Base-by-base conservation (phyloP, 37 sponge, comb jelly and placozoan species). In the Haliclona indistincta region DNA sequence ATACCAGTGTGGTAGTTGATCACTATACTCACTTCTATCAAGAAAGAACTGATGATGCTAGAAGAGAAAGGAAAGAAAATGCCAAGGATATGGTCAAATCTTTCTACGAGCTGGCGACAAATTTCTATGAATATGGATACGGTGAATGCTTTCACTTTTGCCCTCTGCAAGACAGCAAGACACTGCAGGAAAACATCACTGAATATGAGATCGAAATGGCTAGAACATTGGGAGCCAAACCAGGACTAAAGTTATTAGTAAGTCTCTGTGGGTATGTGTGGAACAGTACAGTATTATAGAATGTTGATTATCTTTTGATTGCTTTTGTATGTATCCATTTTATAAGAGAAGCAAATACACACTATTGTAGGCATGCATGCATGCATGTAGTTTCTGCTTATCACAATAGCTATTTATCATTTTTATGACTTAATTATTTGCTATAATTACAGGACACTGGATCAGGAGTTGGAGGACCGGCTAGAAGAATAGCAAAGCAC, bases 381-480 rank as follows among this genome's bases (percentile, higher is more conserved):
- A n/a, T n/a, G n/a, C n/a, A n/a, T n/a, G n/a, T n/a, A n/a, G n/a
- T n/a, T n/a, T n/a, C n/a, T n/a, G n/a, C n/a, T n/a, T n/a, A n/a
- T n/a, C n/a, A n/a, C n/a, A n/a, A n/a, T n/a, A n/a, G n/a, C n/a
- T n/a, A n/a, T n/a, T n/a, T n/a, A n/a, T n/a, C n/a, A n/a, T n/a
- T n/a, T n/a, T n/a, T n/a, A n/a, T n/a, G n/a, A n/a, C n/a, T n/a
- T n/a, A n/a, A n/a, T n/a, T n/a, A n/a, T n/a, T n/a, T n/a, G n/a
- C n/a, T n/a, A n/a, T n/a, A 1, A 34, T 71, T 3, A 35, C 52
- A 91, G 91, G 91, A 91, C 56, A 56, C 81, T 25, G 91, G 91
- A 13, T 91, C 87, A 81, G 91, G 91, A 38, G 78, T 91, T 62
- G 91, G 91, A 44, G 91, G 91, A 6, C 91, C 91, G 5, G 83